A percentile compares a stretch with the other conserved stretches of the same genome.
Conservation (phyloP, 2,888 invertebrate species). For the Trichacis sp. region DNA sequence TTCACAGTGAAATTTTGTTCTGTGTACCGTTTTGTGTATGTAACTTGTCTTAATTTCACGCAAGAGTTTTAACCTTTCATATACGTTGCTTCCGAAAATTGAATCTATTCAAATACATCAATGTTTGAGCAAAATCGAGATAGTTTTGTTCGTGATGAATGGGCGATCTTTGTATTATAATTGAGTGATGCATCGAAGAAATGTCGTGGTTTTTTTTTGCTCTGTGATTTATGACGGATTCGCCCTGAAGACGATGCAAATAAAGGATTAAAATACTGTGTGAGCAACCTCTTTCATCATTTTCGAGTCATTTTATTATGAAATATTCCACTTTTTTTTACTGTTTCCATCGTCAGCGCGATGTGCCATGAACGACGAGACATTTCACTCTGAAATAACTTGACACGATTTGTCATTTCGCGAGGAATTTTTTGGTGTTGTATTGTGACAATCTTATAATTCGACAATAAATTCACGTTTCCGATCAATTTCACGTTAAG, state of each 20-base stretch:
- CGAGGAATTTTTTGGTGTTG: not conserved
- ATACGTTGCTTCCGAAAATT: not conserved
- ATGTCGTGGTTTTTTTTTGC: not conserved
- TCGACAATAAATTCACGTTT: slow-evolving; percentile 7
- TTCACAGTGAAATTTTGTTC: no score
- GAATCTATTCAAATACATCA: not conserved
- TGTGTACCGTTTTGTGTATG: no score
- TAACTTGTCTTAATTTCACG: not conserved
- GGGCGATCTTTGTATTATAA: not conserved
- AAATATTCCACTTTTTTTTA: not conserved
- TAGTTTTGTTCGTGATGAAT: not conserved
- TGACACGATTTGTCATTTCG: not conserved
- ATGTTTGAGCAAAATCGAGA: not conserved
- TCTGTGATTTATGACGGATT: not conserved
- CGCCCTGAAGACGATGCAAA: not conserved
- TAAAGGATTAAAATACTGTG: not conserved
- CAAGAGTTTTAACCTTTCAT: not conserved
- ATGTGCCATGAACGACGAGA: not conserved
- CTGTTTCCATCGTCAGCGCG: not conserved
- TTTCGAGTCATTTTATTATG: not conserved
- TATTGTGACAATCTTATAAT: slow-evolving; percentile 12
- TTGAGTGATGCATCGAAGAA: not conserved
- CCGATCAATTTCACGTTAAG: slow-evolving; percentile 16
- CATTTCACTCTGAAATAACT: not conserved
- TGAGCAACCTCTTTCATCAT: slow-evolving; percentile 1